Evolutionary conservation across 1,140 invertebrate species (phyloP).

Genomic region (Geopemphigus sp.): DNA sequence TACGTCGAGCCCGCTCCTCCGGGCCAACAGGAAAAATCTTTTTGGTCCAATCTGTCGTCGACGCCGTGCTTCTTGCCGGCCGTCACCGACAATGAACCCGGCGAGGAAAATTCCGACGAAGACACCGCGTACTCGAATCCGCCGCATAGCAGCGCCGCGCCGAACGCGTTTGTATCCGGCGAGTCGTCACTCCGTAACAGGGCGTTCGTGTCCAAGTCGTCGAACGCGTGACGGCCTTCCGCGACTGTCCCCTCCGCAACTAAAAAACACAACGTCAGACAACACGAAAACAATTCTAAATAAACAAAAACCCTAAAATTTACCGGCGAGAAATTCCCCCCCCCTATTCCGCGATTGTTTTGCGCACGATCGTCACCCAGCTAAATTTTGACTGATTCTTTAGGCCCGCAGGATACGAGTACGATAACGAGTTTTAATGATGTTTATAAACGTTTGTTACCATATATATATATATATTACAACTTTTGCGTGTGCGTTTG

Average conservation of each 20-base stretch:
- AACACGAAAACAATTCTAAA: too few species aligned
- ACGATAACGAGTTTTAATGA: background rate
- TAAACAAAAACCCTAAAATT: too few species aligned
- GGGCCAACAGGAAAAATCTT: background rate
- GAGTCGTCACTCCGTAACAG: slow-evolving; percentile 46
- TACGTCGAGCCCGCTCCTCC: background rate
- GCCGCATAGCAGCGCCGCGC: background rate
- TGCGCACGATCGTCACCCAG: too few species aligned
- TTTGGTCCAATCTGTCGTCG: slow-evolving; percentile 1
- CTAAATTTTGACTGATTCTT: too few species aligned
- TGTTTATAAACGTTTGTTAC: too few species aligned
- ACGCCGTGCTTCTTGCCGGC: slow-evolving; percentile 51
- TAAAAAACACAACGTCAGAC: too few species aligned
- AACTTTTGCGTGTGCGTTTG: too few species aligned
- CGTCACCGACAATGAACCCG: slow-evolving; percentile 1
- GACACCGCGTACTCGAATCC: slow-evolving; percentile 22
- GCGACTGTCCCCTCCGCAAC: too few species aligned
- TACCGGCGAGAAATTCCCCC: too few species aligned
- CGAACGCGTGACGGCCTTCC: background rate
- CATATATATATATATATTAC: too few species aligned
- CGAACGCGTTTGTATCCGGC: slow-evolving; percentile 39
- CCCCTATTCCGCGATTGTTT: background rate
- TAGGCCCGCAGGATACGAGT: background rate
- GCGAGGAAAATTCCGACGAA: background rate
- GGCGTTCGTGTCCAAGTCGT: slow-evolving; percentile 49